Evolutionary conservation across 1,140 invertebrate genomes (phyloP), one percentile per base, ranked within the genome.

Genomic region (Halictus rubicundus): DNA sequence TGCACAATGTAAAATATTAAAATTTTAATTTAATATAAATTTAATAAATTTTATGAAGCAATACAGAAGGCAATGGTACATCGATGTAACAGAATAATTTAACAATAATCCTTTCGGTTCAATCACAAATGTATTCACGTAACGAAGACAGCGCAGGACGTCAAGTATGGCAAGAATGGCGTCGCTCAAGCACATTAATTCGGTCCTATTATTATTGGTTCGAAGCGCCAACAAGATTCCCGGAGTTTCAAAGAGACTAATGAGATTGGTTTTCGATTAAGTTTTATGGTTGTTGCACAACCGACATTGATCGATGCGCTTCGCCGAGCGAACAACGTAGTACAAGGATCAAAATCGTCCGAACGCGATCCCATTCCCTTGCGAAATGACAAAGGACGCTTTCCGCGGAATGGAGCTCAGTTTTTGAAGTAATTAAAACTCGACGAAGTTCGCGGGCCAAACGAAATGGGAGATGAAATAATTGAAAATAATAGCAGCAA

Each of bases 261-360:
- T 49, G 21, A 72, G 14, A 76, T 57, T 60, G 54, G 37, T 32
- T 69, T 59, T 46, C 46, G 37, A 64, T 82, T 68, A 72, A 59
- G 23, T 64, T 84, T 80, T 49, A 52, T 63, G 49, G 57, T 59
- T 57, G 49, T 76, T 57, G 7, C 19, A 32, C 19, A n/a, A 21
- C 52, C 7, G 39, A 84, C 59, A 54, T 85, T 83, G 70, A 84
- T 75, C 54, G 71, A 84, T 83, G 49, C 21, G 23, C 2, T 52
- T 57, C 12, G 25, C 3, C 42, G 6, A 14, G 14, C 27, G 5
- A 37, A 49, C 42, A 83, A 63, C 39, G 37, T 19, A 52, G 49
- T 16, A 52, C 49, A 52, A 42, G 49, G 65, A 14, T 39, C 21
- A 21, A 39, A 64, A 39, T 8, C 39, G 57, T 42, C n/a, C 32